These are phyloP conservation scores for Caenorhabditis auriculariae DNA, from an alignment of 2,888 invertebrate genomes.

Conservation along the genomic window DNA sequence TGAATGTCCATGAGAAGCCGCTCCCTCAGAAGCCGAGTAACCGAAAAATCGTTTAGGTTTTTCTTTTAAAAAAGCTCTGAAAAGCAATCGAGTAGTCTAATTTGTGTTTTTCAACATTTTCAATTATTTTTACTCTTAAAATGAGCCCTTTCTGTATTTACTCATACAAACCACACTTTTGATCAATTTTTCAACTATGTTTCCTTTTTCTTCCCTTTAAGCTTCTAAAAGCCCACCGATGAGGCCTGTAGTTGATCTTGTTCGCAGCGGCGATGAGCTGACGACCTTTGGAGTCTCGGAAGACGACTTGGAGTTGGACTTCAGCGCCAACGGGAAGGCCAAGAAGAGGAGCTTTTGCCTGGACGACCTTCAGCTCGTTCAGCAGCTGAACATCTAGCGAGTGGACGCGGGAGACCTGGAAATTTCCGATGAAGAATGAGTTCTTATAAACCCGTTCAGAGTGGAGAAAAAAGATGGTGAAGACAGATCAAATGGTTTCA, in stretches of 20 bases:
- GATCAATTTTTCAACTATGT: no score
- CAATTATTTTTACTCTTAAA: no score
- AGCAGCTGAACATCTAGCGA: constrained; percentile 39
- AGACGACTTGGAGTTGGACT: constrained; percentile 31
- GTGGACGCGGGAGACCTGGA: constrained; percentile 32
- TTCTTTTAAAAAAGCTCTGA: no score
- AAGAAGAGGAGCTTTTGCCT: constrained; percentile 9
- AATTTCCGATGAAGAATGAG: background rate
- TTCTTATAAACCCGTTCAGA: background rate
- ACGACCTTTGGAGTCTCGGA: constrained; percentile 39
- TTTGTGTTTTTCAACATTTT: no score
- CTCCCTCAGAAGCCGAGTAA: no score
- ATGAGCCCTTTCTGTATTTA: no score
- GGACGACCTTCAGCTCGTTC: constrained; percentile 10
- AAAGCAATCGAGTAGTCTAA: no score
- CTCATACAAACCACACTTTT: no score
- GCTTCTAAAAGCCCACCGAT: constrained; percentile 18
- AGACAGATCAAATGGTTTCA: no score
- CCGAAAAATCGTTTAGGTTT: no score
- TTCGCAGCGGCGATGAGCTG: constrained; percentile 28
- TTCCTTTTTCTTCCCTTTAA: no score
- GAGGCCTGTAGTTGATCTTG: constrained; percentile 42
- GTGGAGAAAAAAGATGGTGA: background rate
- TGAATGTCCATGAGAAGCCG: no score
- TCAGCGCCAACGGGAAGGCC: constrained; percentile 39